A percentile compares a stretch with the other conserved stretches of the same genome.
These are phyloP conservation scores for Crenuchus spilurus DNA, from an alignment of 2,797 vertebrate genomes.

Conservation along the genomic window DNA sequence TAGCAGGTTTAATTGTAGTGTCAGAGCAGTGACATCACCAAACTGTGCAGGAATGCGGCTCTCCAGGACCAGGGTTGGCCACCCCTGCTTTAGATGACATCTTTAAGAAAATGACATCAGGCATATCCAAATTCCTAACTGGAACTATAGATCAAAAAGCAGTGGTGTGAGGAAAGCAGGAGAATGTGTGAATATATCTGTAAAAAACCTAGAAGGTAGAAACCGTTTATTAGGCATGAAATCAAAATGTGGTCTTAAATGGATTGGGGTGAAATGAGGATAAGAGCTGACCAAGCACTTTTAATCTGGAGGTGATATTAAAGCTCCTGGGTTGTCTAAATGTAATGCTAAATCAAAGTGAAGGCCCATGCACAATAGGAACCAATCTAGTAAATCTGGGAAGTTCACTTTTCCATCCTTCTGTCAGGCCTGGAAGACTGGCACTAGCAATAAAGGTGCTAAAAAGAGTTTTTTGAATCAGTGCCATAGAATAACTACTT, in stretches of 20 bases:
- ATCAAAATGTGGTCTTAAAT: conserved; percentile 16
- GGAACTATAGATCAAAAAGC: not conserved
- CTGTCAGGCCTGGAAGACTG: not conserved
- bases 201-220: not conserved
- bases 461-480: too few relatives aligned
- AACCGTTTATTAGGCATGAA: conserved; percentile 14
- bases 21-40: too few relatives aligned
- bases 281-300: conserved; percentile 24
- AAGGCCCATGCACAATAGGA: conserved; percentile 42
- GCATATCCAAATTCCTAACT: not conserved
- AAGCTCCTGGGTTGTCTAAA: conserved; percentile 2
- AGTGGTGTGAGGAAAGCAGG: not conserved
- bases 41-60: too few relatives aligned
- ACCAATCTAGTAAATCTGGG: conserved; percentile 37
- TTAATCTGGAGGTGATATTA: conserved; percentile 1
- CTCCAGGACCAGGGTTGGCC: too few relatives aligned
- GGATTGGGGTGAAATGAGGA: not conserved
- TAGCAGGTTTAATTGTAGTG: too few relatives aligned
- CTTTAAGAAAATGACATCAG: too few relatives aligned
- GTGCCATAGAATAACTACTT: too few relatives aligned
- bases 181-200: not conserved
- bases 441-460: too few relatives aligned
- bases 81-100: too few relatives aligned
- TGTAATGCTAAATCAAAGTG: conserved; percentile 52
- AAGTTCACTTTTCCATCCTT: not conserved